Percentiles rank a stretch among this genome's conserved stretches.
Conservation (phyloP, 2,113 vertebrate genomes). For the Cyprinodon variegatus region DNA sequence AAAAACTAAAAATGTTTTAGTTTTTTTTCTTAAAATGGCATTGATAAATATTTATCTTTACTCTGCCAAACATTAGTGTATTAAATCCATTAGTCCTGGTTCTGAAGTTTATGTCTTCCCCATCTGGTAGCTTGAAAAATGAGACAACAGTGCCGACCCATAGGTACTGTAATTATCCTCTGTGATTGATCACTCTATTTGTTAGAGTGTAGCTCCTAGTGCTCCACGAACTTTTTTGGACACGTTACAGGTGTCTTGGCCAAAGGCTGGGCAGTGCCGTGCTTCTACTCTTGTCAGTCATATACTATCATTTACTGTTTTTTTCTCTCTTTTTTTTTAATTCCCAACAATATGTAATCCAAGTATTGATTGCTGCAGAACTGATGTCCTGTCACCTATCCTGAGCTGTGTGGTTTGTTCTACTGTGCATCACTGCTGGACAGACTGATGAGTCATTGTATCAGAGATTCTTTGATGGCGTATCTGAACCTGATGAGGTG, state of each 20-base stretch:
- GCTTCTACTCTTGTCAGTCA: background rate
- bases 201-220: constrained; percentile 1
- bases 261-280: background rate
- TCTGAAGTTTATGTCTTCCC: background rate
- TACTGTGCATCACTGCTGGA: background rate
- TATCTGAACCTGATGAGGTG: constrained; percentile 32
- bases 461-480: constrained; percentile 36
- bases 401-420: background rate
- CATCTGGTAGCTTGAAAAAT: background rate
- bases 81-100: background rate
- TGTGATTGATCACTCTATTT: background rate
- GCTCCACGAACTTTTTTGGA: background rate
- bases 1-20: too few relatives aligned
- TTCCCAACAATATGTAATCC: background rate
- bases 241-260: background rate
- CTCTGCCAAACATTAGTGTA: background rate
- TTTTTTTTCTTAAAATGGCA: too few relatives aligned
- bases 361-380: constrained; percentile 4
- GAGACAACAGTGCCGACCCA: background rate
- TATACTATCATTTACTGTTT: background rate
- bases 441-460: constrained; percentile 39
- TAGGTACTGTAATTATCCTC: background rate
- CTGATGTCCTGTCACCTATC: background rate
- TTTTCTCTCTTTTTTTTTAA: background rate
- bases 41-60: background rate